Percentiles rank a stretch among this genome's conserved stretches.
Evolutionary conservation across 2,797 vertebrate genomes (phyloP).

Genomic region (Clangula hyemalis): DNA sequence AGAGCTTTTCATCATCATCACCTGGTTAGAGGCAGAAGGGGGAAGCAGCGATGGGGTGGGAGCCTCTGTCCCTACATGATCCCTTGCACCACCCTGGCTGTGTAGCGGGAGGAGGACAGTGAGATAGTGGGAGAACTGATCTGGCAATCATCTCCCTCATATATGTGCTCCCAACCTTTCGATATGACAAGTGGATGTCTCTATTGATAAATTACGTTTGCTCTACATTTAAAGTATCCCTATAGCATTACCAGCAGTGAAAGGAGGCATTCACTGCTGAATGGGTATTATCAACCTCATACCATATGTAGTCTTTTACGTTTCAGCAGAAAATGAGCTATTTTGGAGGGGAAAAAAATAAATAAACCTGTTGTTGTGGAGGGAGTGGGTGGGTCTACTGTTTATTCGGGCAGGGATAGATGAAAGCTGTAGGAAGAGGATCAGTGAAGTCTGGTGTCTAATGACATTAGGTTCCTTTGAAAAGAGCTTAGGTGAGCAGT

Average conservation of each 20-base stretch:
- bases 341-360: not conserved
- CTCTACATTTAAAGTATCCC: not conserved
- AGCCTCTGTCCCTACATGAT: fast-evolving
- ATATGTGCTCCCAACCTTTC: not conserved
- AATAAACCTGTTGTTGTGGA: too few relatives aligned
- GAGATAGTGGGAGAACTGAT: fast-evolving
- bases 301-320: not conserved
- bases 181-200: not conserved
- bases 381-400: not conserved
- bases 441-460: not conserved
- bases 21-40: not conserved
- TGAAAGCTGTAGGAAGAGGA: constrained; percentile 10
- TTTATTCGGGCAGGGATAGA: not conserved
- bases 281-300: not conserved
- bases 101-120: not conserved
- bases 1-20: not conserved
- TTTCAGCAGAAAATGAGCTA: not conserved
- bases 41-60: fast-evolving
- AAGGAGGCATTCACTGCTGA: not conserved
- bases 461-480: not conserved
- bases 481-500: not conserved
- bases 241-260: not conserved
- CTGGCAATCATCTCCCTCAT: not conserved
- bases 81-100: not conserved
- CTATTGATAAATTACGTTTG: not conserved